phyloP scores from a whole-genome alignment of 2,797 vertebrate species.

The Martes flavigula region DNA sequence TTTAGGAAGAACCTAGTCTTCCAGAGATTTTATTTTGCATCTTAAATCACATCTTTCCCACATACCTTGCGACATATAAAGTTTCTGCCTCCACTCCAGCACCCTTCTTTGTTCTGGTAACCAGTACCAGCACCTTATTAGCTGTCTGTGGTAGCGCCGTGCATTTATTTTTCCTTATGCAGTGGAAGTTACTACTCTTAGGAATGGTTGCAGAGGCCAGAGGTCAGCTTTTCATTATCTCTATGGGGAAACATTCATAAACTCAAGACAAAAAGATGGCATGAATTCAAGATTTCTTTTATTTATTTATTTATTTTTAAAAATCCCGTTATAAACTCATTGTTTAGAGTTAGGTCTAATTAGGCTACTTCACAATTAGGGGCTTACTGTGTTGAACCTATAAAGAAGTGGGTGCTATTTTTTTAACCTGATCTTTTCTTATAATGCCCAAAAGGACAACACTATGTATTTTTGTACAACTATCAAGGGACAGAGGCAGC shows the following conservation, averaged over 20 bases:
- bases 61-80: neutral
- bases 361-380: slow-evolving; percentile 57
- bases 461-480: slow-evolving; percentile 37
- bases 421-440: slow-evolving; percentile 59
- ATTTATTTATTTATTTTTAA: neutral
- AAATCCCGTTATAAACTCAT: slow-evolving; percentile 7
- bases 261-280: slow-evolving; percentile 35
- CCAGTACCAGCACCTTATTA: neutral
- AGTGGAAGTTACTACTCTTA: neutral
- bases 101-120: neutral
- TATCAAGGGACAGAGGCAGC: slow-evolving; percentile 50
- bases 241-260: slow-evolving; percentile 40
- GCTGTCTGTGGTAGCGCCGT: neutral
- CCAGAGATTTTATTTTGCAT: slow-evolving; percentile 32
- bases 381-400: neutral
- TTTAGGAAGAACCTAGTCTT: neutral
- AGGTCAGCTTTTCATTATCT: slow-evolving; percentile 51
- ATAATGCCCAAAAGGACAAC: slow-evolving; percentile 36
- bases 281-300: neutral
- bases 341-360: slow-evolving; percentile 48
- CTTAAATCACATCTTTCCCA: neutral
- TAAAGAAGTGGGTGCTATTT: slow-evolving; percentile 40
- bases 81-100: neutral
- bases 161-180: neutral
- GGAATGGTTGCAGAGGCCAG: slow-evolving; percentile 2